Base-by-base conservation (phyloP, 2,113 vertebrate species). In the Phoxinus phoxinus region DNA sequence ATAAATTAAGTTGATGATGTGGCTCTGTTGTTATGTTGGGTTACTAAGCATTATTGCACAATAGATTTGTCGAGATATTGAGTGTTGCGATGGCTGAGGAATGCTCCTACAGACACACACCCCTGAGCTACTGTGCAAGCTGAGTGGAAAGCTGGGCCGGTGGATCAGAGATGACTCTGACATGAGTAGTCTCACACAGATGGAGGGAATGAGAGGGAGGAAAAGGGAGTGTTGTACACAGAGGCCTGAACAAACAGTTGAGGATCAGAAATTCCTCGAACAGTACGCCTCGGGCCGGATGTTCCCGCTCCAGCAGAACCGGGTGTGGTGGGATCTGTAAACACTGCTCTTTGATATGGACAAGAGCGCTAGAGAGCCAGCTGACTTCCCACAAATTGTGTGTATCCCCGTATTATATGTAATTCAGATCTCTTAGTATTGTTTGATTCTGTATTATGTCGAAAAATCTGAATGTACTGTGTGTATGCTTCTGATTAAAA, bases 181-280 rank as follows among this genome's bases (percentile, higher is more conserved):
- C 32, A 5, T 2, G 32, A n/a, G 21, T n/a, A 2, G 41, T 21
- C 69, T 71, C 6, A 4, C 19, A 61, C 32, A 44, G 56, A 75
- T 21, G 51, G 72, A 65, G 72, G 21, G 87, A 91, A 86, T 88
- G 69, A 86, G 81, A 69, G 74, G 73, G 75, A 72, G 51, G 32
- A 35, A 53, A 63, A 74, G 78, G 73, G 67, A 53, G 84, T 25
- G 56, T 75, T 23, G 59, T 32, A 83, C 56, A 9, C 35, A 1
- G 27, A 27, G 81, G 88, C 84, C 90, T 90, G 86, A 85, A 81
- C 86, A 88, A 88, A 88, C 86, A 90, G 81, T 56, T 73, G 37
- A 41, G 59, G 71, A 88, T 75, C 25, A 72, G 46, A 76, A 56
- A 67, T 63, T 58, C 37, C 74, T 48, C 48, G 25, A 76, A 56